These are phyloP conservation scores for Notocelia uddmanniana DNA, from an alignment of 2,888 invertebrate genomes.

Conservation along the genomic window DNA sequence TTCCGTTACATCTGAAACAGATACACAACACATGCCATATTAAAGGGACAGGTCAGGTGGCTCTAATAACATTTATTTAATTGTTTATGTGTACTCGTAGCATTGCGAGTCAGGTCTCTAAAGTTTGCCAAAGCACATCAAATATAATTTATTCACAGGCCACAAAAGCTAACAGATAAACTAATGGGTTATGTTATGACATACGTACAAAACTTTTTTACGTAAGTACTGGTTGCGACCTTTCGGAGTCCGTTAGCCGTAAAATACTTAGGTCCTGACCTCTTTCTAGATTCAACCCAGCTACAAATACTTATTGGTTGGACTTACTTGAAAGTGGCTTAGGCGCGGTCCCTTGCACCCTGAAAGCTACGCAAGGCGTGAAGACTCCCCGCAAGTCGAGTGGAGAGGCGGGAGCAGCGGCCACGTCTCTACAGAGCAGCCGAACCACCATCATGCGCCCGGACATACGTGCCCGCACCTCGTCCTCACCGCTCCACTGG, in stretches of 20 bases:
- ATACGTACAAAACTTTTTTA: too few relatives aligned
- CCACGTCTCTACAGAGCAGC: constrained; percentile 91
- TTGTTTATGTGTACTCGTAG: too few relatives aligned
- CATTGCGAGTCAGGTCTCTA: too few relatives aligned
- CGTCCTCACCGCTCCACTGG: constrained; percentile 94
- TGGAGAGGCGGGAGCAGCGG: constrained; percentile 82
- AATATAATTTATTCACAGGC: too few relatives aligned
- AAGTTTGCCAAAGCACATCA: too few relatives aligned
- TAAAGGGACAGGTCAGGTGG: too few relatives aligned
- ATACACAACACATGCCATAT: constrained; percentile 19
- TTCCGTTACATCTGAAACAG: constrained; percentile 90
- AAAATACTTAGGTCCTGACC: too few relatives aligned
- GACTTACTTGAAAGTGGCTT: constrained; percentile 87
- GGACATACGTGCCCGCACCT: constrained; percentile 90
- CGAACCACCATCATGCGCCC: constrained; percentile 93
- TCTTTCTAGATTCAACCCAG: neutral
- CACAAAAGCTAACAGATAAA: too few relatives aligned
- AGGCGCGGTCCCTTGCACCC: constrained; percentile 93
- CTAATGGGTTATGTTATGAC: too few relatives aligned
- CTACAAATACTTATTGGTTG: neutral
- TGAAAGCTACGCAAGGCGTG: constrained; percentile 94
- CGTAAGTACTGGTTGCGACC: too few relatives aligned
- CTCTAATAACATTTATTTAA: too few relatives aligned
- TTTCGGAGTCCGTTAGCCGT: too few relatives aligned
- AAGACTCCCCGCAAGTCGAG: constrained; percentile 88